Base-by-base conservation (phyloP, 2,113 vertebrate genomes). In the Miniopterus natalensis region DNA sequence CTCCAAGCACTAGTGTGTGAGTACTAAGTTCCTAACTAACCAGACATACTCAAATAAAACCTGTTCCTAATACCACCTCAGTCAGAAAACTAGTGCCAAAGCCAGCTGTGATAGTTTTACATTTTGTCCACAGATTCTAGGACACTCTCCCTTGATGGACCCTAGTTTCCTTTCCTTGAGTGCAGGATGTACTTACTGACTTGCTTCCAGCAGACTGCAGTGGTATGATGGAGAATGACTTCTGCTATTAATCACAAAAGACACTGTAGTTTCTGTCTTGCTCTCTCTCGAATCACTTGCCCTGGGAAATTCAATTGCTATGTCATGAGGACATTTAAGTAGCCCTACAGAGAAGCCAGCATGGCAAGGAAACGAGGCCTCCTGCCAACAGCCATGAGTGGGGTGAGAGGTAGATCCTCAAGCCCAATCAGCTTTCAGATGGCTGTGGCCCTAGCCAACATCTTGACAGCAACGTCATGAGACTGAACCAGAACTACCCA, bases 11-110 rank as follows among this genome's bases (percentile, higher is more conserved):
- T 36, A 81, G 49, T 63, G 59, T 74, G 36, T 90, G 78, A 90
- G 45, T 45, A 92, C 36, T 92, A 94, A 85, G 6, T 88, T 96
- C 42, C 27, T 91, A 51, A 86, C 68, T 93, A 94, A 84, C 7
- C 17, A 95, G 80, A 75, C 25, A 87, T 40, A 84, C 27, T 88
- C 4, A 53, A 93, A 68, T 89, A 89, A 78, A 94, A 49, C 9
- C 20, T 92, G 70, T 65, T 95, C 51, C 47, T 65, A 23, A 87
- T 14, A 93, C 29, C 17, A 83, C 21, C 15, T 94, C 29, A 84
- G 63, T 84, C 14, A 90, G 77, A 87, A 92, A 95, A 61, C 53
- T 47, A 92, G 70, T 87, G 25, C 49, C 45, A 65, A 78, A 84
- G 57, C 11, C 42, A 88, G 92, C 11, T 23, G 31, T 86, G 70